Evolutionary conservation across 2,797 vertebrate genomes (phyloP), one percentile per base, ranked within the genome.

Genomic region (Spheniscus humboldti): DNA sequence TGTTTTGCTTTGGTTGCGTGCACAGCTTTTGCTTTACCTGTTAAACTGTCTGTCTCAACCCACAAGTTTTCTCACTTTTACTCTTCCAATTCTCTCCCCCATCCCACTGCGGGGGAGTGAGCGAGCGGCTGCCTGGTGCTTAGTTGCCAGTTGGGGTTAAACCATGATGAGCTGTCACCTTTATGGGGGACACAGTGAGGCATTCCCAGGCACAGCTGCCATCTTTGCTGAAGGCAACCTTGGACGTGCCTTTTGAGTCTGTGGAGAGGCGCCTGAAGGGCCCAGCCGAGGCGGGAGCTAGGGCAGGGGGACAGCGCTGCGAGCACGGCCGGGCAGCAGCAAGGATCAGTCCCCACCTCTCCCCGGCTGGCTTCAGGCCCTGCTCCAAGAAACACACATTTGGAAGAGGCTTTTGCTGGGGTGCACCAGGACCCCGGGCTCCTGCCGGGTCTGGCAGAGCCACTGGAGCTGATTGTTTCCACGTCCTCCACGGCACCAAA

Each of bases 321-420:
- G 11, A 28, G 37, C 4, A 11, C 7, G 7, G 7, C 14, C 14
- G 30, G 18, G n/a, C 2, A 13, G 30, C 4, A 10, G 18, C 22
- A 13, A 5, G 19, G 20, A 19, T n/a, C 22, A 3, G 39, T 9
- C n/a, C 6, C n/a, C 11, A 24, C 19, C 28, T 12, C 12, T 2
- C 13, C 39, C 9, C 20, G 12, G n/a, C 8, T 3, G 47, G 13
- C 9, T 31, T 7, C 9, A 8, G 18, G 41, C 37, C 9, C 47
- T 2, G 41, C 35, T 79, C 45, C 50, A 1, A 18, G 7, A 13
- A 8, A 13, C 6, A 0, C 1, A 4, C 14, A 0, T 5, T 8
- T 14, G 56, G 18, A 24, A 72, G n/a, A 19, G 28, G 67, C 10
- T 25, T 78, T 16, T 10, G 24, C 19, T 33, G 23, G 28, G 28